These are phyloP conservation scores for Mongoloraphidia duomilia DNA, from an alignment of 2,888 invertebrate genomes.

Conservation along the genomic window DNA sequence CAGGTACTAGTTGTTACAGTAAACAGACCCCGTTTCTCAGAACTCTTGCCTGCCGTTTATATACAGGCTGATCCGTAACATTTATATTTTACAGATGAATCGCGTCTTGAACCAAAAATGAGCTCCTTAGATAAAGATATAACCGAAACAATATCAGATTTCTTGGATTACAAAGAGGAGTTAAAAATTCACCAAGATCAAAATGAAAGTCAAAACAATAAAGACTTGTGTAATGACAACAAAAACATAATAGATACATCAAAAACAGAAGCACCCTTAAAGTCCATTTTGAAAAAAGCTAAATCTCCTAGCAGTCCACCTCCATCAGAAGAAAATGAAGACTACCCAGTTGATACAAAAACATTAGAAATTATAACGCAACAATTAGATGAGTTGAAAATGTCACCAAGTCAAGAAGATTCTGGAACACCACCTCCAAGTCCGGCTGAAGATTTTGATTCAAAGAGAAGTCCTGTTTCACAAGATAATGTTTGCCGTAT, in stretches of 20 bases:
- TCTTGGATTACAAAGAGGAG: not conserved
- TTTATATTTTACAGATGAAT: too few relatives aligned
- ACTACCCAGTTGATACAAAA: conserved; percentile 16
- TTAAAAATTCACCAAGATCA: not conserved
- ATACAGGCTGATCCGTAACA: too few relatives aligned
- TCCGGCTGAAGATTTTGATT: conserved; percentile 23
- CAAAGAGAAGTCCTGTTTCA: not conserved
- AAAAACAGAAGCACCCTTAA: conserved; percentile 1
- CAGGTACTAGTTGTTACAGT: too few relatives aligned
- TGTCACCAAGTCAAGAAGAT: conserved; percentile 11
- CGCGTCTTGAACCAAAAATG: not conserved
- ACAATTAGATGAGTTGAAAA: conserved; percentile 23
- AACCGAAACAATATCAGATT: not conserved
- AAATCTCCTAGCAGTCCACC: not conserved
- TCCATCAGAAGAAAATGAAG: conserved; percentile 7
- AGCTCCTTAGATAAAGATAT: not conserved
- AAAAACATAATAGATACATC: not conserved
- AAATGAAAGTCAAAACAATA: not conserved
- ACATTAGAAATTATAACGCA: conserved; percentile 24
- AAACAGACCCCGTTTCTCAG: too few relatives aligned
- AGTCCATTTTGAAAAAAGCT: conserved; percentile 4
- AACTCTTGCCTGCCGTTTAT: too few relatives aligned
- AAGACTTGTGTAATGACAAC: not conserved
- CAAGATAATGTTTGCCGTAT: not conserved
- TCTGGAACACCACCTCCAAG: conserved; percentile 28